Evolutionary conservation across 2,888 invertebrate genomes (phyloP), one percentile per base, ranked within the genome.

Genomic region (Odontocolon sp.): DNA sequence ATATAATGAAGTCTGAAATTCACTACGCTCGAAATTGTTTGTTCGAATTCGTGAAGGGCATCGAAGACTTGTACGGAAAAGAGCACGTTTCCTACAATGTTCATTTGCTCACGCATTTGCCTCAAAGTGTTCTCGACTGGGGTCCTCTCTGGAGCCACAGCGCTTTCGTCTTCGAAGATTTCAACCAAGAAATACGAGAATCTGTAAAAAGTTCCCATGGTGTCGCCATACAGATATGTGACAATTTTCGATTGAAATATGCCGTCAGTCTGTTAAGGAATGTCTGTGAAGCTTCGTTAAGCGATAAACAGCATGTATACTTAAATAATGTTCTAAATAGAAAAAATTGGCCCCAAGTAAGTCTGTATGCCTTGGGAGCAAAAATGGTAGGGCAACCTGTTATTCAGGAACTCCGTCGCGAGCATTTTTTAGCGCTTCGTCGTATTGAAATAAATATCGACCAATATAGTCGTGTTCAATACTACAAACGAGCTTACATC

Each of bases 141-240:
- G 73, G 64, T 11, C 77, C 72, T n/a, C 11, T 81, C 4, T 75
- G 73, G 70, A 64, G 42, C 8, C 78, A 81, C 14, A 81, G 78
- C 45, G 73, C 78, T 2, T 81, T 81, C 21, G 4, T 40, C 16
- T 81, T 66, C 23, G 78, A 80, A 54, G 52, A 80, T 59, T 73
- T 47, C 21, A 72, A 74, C 36, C 70, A 67, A 23, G 26, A 68
- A 3, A 23, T 71, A 23, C 14, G 56, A 2, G 38, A 64, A n/a
- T 78, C n/a, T 38, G 38, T 74, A 9, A 69, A 74, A 14, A 78
- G 56, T 45, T 74, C 78, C 2, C 64, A 70, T 18, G 11, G 6
- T 3, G 70, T 70, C 26, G 42, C 66, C 9, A 31, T 4, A 4
- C 78, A 78, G 63, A 66, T 73, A 14, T 64, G 47, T 11, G 64